Evolutionary conservation across 2,888 invertebrate species (phyloP).

Genomic region (Acleris sparsana): DNA sequence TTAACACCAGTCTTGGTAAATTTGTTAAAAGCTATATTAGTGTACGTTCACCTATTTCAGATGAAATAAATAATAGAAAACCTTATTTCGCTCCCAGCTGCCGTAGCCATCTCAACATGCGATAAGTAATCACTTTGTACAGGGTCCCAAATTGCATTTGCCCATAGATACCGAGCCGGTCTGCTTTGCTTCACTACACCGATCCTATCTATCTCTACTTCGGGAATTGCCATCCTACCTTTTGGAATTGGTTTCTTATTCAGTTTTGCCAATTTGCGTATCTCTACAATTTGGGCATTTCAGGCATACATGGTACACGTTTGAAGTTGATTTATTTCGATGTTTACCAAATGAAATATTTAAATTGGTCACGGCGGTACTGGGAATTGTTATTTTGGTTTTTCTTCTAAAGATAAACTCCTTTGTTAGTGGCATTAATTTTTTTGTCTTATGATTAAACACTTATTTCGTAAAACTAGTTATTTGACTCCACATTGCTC

Average conservation of each 20-base stretch:
- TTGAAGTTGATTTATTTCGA: conserved; percentile 10
- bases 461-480: too few species aligned
- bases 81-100: conserved; percentile 25
- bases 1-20: not conserved
- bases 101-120: conserved; percentile 25
- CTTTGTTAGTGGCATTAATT: too few species aligned
- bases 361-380: too few species aligned
- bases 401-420: too few species aligned
- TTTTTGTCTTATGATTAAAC: too few species aligned
- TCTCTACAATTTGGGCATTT: conserved; percentile 1
- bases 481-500: too few species aligned
- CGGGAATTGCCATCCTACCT: conserved; percentile 32
- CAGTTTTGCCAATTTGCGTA: conserved; percentile 28
- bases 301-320: not conserved
- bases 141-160: conserved; percentile 37
- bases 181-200: conserved; percentile 23
- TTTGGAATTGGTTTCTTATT: conserved; percentile 31
- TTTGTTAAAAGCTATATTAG: not conserved
- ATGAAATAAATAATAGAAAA: conserved; percentile 33
- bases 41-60: conserved; percentile 14
- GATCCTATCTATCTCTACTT: conserved; percentile 35
- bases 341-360: not conserved
- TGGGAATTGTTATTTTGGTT: too few species aligned
- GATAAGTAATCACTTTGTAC: conserved; percentile 38
- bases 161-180: conserved; percentile 24